A percentile compares a stretch with the other conserved stretches of the same genome.
Conservation (phyloP, 2,797 vertebrate genomes). For the Sebastes alutus region DNA sequence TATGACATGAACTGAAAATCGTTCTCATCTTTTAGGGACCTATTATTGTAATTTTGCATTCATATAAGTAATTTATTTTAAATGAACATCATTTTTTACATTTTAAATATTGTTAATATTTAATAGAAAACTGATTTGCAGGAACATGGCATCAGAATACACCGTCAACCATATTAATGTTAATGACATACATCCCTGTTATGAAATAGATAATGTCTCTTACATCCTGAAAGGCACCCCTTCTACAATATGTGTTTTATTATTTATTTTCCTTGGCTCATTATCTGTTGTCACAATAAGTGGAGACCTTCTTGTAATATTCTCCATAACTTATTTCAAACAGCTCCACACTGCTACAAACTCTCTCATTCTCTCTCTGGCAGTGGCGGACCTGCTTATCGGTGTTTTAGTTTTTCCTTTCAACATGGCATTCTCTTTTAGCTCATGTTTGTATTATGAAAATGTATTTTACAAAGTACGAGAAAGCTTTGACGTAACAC, state of each 20-base stretch:
- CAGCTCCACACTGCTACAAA: conserved; percentile 33
- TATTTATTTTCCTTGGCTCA: neutral
- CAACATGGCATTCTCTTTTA: conserved; percentile 34
- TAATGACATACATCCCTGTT: conserved; percentile 23
- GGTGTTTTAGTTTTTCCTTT: neutral
- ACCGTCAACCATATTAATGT: neutral
- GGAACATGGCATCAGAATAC: neutral
- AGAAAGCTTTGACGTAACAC: conserved; percentile 72
- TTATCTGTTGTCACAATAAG: neutral
- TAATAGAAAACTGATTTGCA: neutral
- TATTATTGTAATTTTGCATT: too few species aligned
- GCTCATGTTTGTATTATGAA: conserved; percentile 76
- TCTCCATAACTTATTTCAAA: conserved; percentile 10
- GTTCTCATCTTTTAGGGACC: too few species aligned
- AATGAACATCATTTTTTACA: accelerated
- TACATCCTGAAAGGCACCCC: neutral
- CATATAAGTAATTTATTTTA: too few species aligned
- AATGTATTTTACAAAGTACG: conserved; percentile 72
- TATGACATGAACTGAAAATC: too few species aligned
- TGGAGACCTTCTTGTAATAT: conserved; percentile 10
- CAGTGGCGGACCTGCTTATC: neutral
- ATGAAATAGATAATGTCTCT: neutral
- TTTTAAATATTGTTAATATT: too few species aligned
- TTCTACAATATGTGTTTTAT: neutral
- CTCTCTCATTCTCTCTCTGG: conserved; percentile 9